Conservation (phyloP, 2,113 vertebrate genomes). For the Scomber scombrus region DNA sequence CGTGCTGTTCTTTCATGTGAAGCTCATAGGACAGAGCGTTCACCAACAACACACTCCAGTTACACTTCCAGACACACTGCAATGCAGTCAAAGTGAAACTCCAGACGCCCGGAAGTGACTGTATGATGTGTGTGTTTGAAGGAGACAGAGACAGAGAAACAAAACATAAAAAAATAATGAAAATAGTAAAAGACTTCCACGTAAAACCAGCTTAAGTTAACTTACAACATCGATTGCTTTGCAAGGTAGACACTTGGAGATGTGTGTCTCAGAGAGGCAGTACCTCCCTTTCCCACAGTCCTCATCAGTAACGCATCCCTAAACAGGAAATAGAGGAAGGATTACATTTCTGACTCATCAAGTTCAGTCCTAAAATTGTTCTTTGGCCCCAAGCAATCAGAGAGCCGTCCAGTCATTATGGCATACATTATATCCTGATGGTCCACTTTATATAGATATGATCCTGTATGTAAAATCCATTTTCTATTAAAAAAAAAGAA, state of each 20-base stretch:
- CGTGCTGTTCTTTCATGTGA: constrained; percentile 44
- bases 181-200: neutral
- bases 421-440: neutral
- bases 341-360: neutral
- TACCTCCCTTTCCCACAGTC: constrained; percentile 89
- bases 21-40: constrained; percentile 44
- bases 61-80: constrained; percentile 81
- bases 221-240: constrained; percentile 87
- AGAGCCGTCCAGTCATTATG: neutral
- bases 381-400: neutral
- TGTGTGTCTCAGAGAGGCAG: constrained; percentile 85
- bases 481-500: neutral
- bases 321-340: constrained; percentile 19
- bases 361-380: neutral
- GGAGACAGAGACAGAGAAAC: neutral
- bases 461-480: neutral
- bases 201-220: neutral
- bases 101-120: constrained; percentile 28
- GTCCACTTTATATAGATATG: neutral
- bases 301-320: constrained; percentile 92
- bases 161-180: neutral
- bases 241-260: constrained; percentile 89
- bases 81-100: constrained; percentile 77
- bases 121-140: neutral
- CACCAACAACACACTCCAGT: constrained; percentile 64